A percentile compares a stretch with the other conserved stretches of the same genome.
phyloP scores from a whole-genome alignment of 1,140 invertebrate species.

The Spodoptera litura region DNA sequence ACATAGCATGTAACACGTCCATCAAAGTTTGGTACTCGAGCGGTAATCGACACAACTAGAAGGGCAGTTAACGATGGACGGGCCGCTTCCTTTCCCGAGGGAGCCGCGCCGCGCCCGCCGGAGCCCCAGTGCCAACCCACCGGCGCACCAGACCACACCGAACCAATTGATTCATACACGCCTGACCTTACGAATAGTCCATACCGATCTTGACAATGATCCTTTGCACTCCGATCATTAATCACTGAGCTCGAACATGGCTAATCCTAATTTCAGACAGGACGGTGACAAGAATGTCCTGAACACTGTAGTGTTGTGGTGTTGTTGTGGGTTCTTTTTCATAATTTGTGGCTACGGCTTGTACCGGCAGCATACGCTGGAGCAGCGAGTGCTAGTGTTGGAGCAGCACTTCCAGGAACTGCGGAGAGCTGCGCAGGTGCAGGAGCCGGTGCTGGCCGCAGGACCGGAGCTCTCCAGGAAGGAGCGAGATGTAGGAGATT shows the following conservation, averaged over 20 bases:
- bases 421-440: constrained; percentile 50
- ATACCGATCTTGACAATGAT: constrained; percentile 48
- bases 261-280: constrained; percentile 52
- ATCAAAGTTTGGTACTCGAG: constrained; percentile 78
- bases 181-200: constrained; percentile 43
- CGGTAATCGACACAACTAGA: constrained; percentile 79
- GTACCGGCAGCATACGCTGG: constrained; percentile 70
- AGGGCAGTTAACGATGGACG: constrained; percentile 80
- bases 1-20: constrained; percentile 70
- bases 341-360: constrained; percentile 69
- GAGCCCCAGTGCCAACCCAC: constrained; percentile 54
- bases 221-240: constrained; percentile 32
- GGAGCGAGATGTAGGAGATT: constrained; percentile 72
- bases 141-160: constrained; percentile 54
- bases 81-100: constrained; percentile 81
- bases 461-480: constrained; percentile 57
- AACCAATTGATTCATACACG: constrained; percentile 15
- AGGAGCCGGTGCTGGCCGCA: constrained; percentile 41
- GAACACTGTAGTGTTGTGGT: constrained; percentile 76
- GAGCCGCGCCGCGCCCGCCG: constrained; percentile 57
- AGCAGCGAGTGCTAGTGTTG: constrained; percentile 69
- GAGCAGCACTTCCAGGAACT: constrained; percentile 66
- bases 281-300: constrained; percentile 59
- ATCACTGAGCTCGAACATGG: constrained; percentile 57
- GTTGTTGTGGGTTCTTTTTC: constrained; percentile 73